Base-by-base conservation (phyloP, 2,113 vertebrate species). In the Ceyx melanurus region DNA sequence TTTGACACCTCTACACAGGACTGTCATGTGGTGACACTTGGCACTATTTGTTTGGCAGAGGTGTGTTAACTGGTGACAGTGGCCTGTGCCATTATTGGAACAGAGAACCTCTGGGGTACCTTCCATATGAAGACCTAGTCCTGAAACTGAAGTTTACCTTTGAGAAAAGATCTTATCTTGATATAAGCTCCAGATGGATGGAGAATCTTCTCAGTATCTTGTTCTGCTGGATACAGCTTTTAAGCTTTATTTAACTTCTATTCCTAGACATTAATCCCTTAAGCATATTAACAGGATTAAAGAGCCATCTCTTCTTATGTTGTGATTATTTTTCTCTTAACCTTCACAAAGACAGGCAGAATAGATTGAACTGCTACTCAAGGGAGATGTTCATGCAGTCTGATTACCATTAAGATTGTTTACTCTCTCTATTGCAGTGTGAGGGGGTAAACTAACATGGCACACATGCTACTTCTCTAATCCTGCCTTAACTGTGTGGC, bases 51-150 rank as follows among this genome's bases (percentile, higher is more conserved):
- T 23, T 33, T 7, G 11, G 6, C 17, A 73, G 65, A 60, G 25
- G 5, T 48, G n/a, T 46, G 29, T 66, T 71, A 35, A 13, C 11
- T 16, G 54, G n/a, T 31, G 35, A 42, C 8, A 33, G 68, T 14
- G 15, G 28, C 4, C 26, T 1, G 0, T 54, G 14, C 13, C 14
- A 29, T 57, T 61, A 35, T n/a, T 2, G 5, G 28, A 45, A 54
- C 10, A 11, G 10, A 15, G 19, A 14, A 6, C 17, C 20, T 5
- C 20, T 5, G 31, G 29, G 73, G 48, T 25, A 45, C 13, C 14
- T 61, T 7, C 17, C 23, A 5, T 12, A 0, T 37, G 13, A 28
- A 62, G 16, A 53, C 9, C 8, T 6, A 48, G 13, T 5, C 16
- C 7, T 31, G 54, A 45, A 46, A 16, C 6, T 35, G 31, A 56